phyloP scores from a whole-genome alignment of 2,113 vertebrate genomes.

The Catharus bicknelli region DNA sequence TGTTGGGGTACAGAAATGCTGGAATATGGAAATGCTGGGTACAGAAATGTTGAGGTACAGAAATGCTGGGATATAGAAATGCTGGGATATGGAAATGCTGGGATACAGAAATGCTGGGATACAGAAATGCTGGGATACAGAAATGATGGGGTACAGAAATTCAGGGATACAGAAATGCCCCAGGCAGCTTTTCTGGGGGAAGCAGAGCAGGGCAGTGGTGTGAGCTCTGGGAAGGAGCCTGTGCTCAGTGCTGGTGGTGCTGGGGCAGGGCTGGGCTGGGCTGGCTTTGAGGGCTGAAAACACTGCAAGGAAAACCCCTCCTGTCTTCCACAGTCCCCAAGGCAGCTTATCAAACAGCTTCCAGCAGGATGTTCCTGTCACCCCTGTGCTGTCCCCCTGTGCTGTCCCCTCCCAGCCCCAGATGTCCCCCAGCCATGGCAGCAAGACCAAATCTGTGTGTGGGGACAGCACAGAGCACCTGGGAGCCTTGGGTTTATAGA shows the following conservation, averaged over 20 bases:
- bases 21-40: no score
- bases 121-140: no score
- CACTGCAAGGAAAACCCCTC: rapidly evolving
- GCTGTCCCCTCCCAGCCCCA: background rate
- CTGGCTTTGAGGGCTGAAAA: background rate
- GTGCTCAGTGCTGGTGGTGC: background rate
- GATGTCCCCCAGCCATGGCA: background rate
- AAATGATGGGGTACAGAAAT: no score
- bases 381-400: background rate
- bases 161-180: background rate
- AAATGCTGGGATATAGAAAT: no score
- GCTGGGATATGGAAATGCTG: no score
- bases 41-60: no score
- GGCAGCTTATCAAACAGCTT: background rate
- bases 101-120: no score
- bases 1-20: no score
- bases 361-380: background rate
- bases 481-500: background rate
- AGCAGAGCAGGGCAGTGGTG: background rate
- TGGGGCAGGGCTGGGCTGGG: background rate
- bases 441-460: background rate
- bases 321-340: background rate
- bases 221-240: background rate
- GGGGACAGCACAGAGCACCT: background rate
- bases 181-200: background rate